phyloP scores from a whole-genome alignment of 1,140 invertebrate species.

The Harpegnathos saltator region DNA sequence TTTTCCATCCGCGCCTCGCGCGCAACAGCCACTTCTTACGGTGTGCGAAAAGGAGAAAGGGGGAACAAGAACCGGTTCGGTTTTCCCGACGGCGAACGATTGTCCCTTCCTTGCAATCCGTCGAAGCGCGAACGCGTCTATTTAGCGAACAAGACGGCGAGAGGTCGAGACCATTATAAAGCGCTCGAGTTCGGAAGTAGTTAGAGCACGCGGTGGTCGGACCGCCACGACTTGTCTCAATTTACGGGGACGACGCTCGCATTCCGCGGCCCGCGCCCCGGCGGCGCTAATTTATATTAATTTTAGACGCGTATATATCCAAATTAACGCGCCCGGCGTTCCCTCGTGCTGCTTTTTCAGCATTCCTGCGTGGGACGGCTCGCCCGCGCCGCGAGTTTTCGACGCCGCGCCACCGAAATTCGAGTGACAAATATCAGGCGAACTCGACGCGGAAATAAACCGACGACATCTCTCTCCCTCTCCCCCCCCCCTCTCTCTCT shows the following conservation, averaged over 20 bases:
- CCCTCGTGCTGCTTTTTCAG: constrained; percentile 47
- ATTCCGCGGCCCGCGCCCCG: constrained; percentile 54
- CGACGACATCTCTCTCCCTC: not conserved
- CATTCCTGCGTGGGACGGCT: constrained; percentile 44
- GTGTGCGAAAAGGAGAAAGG: no score
- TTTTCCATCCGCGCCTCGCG: no score
- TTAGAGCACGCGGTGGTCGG: constrained; percentile 21
- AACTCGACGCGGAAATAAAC: constrained; percentile 37
- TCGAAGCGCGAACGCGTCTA: constrained; percentile 4
- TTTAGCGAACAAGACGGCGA: not conserved
- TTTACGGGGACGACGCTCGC: constrained; percentile 68
- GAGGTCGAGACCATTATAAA: constrained; percentile 14
- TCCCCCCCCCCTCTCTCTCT: no score
- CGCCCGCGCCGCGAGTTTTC: constrained; percentile 19
- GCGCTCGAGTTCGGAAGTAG: constrained; percentile 26
- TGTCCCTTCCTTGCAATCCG: not conserved
- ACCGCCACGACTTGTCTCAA: constrained; percentile 68
- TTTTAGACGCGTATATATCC: constrained; percentile 68
- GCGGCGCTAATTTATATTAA: constrained; percentile 72
- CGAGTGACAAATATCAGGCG: constrained; percentile 25
- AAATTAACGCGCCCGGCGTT: constrained; percentile 58
- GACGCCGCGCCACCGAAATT: constrained; percentile 30
- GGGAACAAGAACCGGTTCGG: no score
- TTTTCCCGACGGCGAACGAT: no score
- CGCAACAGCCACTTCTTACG: no score